These are phyloP conservation scores for Phacellophora camtschatica DNA, from an alignment of 30 jellyfish, hydroid and myxozoan species.

Conservation along the genomic window DNA sequence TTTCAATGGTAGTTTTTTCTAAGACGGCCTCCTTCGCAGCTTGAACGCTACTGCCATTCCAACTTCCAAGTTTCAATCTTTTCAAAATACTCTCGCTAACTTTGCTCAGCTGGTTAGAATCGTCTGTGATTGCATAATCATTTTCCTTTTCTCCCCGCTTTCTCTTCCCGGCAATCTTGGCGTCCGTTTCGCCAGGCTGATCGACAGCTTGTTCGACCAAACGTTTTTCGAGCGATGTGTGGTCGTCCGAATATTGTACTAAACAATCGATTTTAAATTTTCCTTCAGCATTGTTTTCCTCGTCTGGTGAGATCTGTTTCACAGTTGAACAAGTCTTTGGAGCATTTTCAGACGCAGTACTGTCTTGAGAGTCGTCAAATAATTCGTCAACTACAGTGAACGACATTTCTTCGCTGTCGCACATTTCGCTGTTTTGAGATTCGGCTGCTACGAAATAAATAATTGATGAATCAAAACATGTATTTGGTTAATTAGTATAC, in stretches of 20 bases:
- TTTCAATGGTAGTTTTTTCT: not conserved
- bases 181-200: too few relatives aligned
- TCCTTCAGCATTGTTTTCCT: not conserved
- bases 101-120: not conserved
- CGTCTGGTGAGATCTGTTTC: not conserved
- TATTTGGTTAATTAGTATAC: too few relatives aligned
- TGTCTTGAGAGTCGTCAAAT: not conserved
- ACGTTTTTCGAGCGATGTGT: not conserved
- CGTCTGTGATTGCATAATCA: too few relatives aligned
- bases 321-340: not conserved
- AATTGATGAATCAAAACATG: too few relatives aligned
- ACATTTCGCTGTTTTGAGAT: too few relatives aligned
- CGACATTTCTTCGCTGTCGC: not conserved
- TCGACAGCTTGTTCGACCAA: too few relatives aligned
- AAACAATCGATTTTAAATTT: not conserved
- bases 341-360: not conserved
- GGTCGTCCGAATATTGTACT: not conserved
- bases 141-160: too few relatives aligned
- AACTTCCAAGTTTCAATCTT: not conserved
- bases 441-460: too few relatives aligned
- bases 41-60: not conserved
- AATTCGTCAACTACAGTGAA: not conserved
- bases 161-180: too few relatives aligned
- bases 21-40: not conserved
- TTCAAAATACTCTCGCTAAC: not conserved